Evolutionary conservation across 2,888 invertebrate species (phyloP), one percentile per base, ranked within the genome.

Genomic region (Empis stercorea): DNA sequence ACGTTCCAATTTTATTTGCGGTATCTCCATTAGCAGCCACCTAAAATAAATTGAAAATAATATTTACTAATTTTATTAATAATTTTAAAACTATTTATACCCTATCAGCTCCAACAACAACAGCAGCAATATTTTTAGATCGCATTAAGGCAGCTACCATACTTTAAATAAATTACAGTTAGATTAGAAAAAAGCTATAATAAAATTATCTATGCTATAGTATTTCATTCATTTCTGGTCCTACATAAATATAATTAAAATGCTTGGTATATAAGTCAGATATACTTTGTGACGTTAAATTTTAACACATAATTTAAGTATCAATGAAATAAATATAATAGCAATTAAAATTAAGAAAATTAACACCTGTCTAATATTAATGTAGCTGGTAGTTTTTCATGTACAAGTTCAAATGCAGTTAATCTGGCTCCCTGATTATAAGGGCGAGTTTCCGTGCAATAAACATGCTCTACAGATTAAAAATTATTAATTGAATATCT

Each of bases 1-100:
- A 93, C 13, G 93, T 93, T 59, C 95, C 97, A 62, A 97, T 95
- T 78, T 99, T 99, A 67, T 99, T 99, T 1, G 97, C 97, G 0
- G 96, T 96, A 66, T 99, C 97, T 1, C 99, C 99, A 69, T 99
- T 99, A 2, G 84, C 81, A 13, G 89, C 92, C 30, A 94, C 81
- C 82, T 82, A 58, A 34, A 52, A 47, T 30, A 51, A 44, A 20
- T 16, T n/a, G n/a, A n/a, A n/a, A n/a, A n/a, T 9, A 32, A 44
- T 44, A 23, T 10, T 16, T 39, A 17, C 15, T n/a, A 40, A n/a
- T 2, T 5, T 40, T 14, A 23, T 20, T 9, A n/a, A 15, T 16
- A 11, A 16, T 9, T 16, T 14, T 17, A 34, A 20, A 40, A 16
- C 2, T n/a, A n/a, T 16, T 30, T 15, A 65, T 61, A 87, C 92